Evolutionary conservation across 2,113 vertebrate species (phyloP).

Genomic region (Tringa solitaria): DNA sequence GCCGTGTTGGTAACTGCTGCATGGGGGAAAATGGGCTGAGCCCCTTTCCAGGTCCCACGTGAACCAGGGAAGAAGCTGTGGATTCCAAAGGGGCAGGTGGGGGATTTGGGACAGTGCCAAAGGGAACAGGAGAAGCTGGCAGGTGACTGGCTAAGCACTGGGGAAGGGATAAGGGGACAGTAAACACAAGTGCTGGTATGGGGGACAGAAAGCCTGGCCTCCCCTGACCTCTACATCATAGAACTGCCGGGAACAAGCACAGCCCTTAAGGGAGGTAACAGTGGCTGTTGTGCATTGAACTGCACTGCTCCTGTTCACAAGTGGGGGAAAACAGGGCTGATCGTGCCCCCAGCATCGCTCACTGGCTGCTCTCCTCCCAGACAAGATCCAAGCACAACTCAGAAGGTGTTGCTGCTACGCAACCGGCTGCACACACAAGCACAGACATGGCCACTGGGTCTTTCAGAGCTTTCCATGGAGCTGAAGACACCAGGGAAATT

Average conservation of each 20-base stretch:
- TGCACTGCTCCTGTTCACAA: background rate
- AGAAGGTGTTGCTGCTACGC: background rate
- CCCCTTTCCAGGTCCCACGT: background rate
- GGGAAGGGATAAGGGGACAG: background rate
- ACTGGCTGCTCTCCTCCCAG: background rate
- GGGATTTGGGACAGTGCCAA: background rate
- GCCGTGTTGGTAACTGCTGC: background rate
- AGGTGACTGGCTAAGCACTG: background rate
- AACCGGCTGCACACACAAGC: background rate
- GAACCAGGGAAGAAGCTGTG: background rate
- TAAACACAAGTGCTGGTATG: accelerated
- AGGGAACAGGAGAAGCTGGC: background rate
- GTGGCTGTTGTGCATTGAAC: background rate
- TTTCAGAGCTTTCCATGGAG: background rate
- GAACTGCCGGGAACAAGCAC: background rate
- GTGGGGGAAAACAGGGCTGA: background rate
- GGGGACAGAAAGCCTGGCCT: background rate
- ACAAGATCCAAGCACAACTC: background rate
- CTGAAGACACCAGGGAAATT: background rate
- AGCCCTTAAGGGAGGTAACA: accelerated
- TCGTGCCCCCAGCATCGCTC: accelerated
- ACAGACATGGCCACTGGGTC: background rate
- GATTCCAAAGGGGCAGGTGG: background rate
- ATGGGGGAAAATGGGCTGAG: background rate
- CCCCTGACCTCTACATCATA: background rate